Base-by-base conservation (phyloP, 2,797 vertebrate species). In the Rhinatrema bivittatum region DNA sequence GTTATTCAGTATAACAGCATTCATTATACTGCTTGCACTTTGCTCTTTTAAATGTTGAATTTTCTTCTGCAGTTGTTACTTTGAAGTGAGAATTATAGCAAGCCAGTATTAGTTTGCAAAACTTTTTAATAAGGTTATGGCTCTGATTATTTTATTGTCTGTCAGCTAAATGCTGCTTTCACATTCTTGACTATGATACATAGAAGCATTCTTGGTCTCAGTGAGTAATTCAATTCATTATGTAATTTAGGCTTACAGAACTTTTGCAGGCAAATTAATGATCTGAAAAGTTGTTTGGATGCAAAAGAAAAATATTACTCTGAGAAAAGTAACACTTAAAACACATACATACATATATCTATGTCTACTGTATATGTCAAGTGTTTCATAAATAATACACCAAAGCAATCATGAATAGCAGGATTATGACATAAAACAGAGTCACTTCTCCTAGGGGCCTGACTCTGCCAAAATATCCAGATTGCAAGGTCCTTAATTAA, bases 131-230 rank as follows among this genome's bases (percentile, higher is more conserved):
- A 50, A 39, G 28, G 33, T 63, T 67, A 69, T 32, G 52, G 37
- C 10, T 43, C 29, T 48, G 35, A 33, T 39, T 42, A 43, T 31
- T 73, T 50, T 52, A 46, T 41, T 56, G 35, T 46, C 31, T 30
- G 41, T 16, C n/a, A 19, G 12, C 14, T 57, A 48, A 0, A 2
- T 42, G 20, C 14, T 61, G 17, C 5, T 37, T 16, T 25, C 20
- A 39, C 44, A 37, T 17, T 26, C 42, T 28, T 57, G 65, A 63
- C 56, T 60, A 57, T 53, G 56, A 61, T 51, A 37, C 48, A 63
- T 4, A 25, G 25, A 6, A 5, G 21, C 39, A 13, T 2, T 48
- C 48, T 42, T 53, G 57, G 31, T 30, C 20, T 9, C 20, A 37
- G 28, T 37, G 25, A 33, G 14, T 39, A 53, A 32, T 42, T 48